Evolutionary conservation across 1,140 invertebrate species (phyloP).

Genomic region (Homarus americanus): DNA sequence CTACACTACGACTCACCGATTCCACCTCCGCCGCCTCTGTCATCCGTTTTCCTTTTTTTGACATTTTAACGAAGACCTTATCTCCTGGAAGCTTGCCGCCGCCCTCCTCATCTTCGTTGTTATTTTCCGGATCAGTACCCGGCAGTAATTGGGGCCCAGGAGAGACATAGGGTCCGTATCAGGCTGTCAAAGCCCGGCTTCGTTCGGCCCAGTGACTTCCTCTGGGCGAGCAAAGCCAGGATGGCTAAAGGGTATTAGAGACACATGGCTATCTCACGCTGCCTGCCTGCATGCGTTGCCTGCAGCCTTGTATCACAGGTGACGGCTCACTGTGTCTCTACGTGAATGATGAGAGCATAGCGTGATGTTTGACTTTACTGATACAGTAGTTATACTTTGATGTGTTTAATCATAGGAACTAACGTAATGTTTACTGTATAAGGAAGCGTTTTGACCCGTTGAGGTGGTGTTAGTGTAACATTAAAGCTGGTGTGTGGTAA

Average conservation of each 20-base stretch:
- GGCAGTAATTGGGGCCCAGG: slow-evolving; percentile 9
- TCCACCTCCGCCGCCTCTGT: not conserved
- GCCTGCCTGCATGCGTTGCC: not conserved
- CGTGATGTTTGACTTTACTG: no score
- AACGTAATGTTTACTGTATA: no score
- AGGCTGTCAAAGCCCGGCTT: not conserved
- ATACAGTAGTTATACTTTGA: no score
- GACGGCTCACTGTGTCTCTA: no score
- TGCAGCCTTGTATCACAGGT: no score
- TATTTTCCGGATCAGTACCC: slow-evolving; percentile 1
- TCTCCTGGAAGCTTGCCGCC: not conserved
- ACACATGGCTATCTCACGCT: not conserved
- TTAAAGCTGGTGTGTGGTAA: no score
- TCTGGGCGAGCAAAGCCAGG: not conserved
- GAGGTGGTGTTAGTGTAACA: no score
- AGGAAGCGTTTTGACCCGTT: no score
- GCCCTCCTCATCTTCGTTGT: not conserved
- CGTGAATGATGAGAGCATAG: no score
- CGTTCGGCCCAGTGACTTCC: not conserved
- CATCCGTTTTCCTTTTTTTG: not conserved
- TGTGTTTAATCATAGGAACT: no score
- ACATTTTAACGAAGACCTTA: not conserved
- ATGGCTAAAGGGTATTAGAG: not conserved
- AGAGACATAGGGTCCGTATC: not conserved
- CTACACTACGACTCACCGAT: no score